Conservation (phyloP, 1,140 invertebrate genomes). For the Dreissena polymorpha region DNA sequence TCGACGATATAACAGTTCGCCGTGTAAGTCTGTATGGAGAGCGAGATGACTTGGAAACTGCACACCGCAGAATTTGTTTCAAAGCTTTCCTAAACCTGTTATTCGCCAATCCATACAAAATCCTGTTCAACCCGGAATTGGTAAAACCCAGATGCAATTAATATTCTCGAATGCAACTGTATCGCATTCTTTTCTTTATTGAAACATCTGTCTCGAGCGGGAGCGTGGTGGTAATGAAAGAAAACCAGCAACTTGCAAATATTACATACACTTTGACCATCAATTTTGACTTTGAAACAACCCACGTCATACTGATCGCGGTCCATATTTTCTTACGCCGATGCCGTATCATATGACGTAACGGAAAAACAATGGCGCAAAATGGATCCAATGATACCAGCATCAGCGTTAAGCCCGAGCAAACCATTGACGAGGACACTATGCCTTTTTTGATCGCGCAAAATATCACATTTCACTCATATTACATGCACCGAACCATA, state of each 20-base stretch:
- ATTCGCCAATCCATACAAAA: slow-evolving; percentile 32
- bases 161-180: slow-evolving; percentile 7
- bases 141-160: background rate
- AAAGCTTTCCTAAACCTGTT: slow-evolving; percentile 11
- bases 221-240: slow-evolving; percentile 2
- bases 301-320: background rate
- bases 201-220: background rate
- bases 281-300: background rate
- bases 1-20: too few relatives aligned
- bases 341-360: slow-evolving; percentile 6
- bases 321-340: background rate
- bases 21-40: too few relatives aligned
- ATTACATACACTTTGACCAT: slow-evolving; percentile 13
- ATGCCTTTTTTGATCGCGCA: slow-evolving; percentile 8
- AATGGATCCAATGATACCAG: slow-evolving; percentile 23
- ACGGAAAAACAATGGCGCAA: slow-evolving; percentile 37
- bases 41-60: background rate
- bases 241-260: slow-evolving; percentile 19
- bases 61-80: background rate
- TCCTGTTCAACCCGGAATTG: slow-evolving; percentile 40
- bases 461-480: background rate
- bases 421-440: background rate
- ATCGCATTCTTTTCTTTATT: background rate
- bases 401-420: background rate
- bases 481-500: background rate